These are phyloP conservation scores for Griposia aprilina DNA, from an alignment of 2,888 invertebrate species.

Conservation along the genomic window DNA sequence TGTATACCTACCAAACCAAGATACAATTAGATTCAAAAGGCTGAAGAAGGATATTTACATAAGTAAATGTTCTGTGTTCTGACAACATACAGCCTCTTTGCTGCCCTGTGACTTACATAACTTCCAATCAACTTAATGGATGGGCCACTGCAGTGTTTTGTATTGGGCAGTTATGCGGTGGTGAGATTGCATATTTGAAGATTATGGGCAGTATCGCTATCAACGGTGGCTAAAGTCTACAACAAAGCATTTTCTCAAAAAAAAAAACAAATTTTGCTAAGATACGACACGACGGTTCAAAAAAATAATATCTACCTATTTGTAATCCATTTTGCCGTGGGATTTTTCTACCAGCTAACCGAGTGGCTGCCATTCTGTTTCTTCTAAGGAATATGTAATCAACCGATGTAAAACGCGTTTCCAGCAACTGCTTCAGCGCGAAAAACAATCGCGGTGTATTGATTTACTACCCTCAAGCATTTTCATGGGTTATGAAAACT, in stretches of 20 bases:
- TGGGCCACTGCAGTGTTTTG: neutral
- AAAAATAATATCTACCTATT: neutral
- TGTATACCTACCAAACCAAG: neutral
- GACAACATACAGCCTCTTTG: neutral
- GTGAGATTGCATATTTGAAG: neutral
- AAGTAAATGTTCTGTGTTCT: neutral
- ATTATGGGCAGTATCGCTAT: neutral
- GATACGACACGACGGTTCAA: neutral
- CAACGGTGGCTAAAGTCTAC: neutral
- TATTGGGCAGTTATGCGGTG: neutral
- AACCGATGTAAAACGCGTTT: neutral
- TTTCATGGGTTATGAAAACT: neutral
- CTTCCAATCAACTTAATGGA: neutral
- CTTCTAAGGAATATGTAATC: neutral
- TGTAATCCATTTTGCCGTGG: neutral
- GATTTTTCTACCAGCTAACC: neutral
- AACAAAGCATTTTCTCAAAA: neutral
- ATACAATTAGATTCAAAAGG: neutral
- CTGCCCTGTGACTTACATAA: neutral
- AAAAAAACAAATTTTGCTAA: neutral
- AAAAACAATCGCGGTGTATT: conserved; percentile 52
- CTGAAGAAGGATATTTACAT: neutral
- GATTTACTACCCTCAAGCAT: conserved; percentile 45
- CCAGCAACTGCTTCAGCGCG: conserved; percentile 9
- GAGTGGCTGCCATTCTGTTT: neutral